Conservation (phyloP, 2,888 invertebrate genomes). For the Ormyrus thymus region DNA sequence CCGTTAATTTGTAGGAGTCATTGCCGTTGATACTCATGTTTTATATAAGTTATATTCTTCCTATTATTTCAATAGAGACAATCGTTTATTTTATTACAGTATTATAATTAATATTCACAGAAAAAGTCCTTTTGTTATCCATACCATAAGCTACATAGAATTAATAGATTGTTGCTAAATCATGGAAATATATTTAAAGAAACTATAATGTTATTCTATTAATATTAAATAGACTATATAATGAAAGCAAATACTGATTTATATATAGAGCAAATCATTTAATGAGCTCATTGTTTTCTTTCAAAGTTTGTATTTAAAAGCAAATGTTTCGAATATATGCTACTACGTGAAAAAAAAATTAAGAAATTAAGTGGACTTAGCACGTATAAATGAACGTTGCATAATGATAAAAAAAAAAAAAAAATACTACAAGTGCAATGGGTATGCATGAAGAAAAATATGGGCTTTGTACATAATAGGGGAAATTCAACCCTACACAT, state of each 20-base stretch:
- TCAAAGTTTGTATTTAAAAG: background rate
- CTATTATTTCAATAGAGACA: background rate
- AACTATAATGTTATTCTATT: constrained; percentile 8
- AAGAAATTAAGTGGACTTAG: constrained; percentile 25
- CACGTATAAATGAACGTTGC: constrained; percentile 27
- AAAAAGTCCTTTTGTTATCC: too few relatives aligned
- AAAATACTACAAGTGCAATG: constrained; percentile 33
- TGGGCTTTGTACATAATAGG: constrained; percentile 44
- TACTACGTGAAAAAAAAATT: too few relatives aligned
- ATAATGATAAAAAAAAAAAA: constrained; percentile 15
- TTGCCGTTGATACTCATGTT: background rate
- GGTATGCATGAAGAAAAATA: constrained; percentile 27
- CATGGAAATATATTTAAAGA: constrained; percentile 23
- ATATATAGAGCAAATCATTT: constrained; percentile 10
- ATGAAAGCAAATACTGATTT: constrained; percentile 9
- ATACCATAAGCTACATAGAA: too few relatives aligned
- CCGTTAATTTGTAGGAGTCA: background rate
- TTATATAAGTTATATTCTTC: background rate
- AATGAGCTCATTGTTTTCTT: background rate
- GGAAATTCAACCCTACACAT: constrained; percentile 16
- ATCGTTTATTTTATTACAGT: too few relatives aligned
- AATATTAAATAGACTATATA: constrained; percentile 7
- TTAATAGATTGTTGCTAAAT: background rate
- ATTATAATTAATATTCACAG: too few relatives aligned
- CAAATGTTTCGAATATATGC: background rate